Conservation (phyloP, 1,140 invertebrate species). For the Eupristina koningsbergeri region DNA sequence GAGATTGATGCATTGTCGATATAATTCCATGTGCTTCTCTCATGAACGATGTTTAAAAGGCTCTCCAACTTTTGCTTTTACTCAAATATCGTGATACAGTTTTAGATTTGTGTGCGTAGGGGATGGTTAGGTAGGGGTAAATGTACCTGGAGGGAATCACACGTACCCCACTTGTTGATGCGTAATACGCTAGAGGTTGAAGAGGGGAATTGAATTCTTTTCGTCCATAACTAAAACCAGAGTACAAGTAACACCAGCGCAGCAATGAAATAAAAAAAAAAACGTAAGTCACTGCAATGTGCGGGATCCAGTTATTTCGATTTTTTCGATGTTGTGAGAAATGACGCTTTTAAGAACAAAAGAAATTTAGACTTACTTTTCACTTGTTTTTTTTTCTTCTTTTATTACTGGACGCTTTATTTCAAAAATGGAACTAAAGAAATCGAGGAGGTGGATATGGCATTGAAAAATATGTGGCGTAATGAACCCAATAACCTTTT, state of each 20-base stretch:
- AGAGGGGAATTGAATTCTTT: conserved; percentile 9
- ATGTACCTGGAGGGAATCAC: conserved; percentile 9
- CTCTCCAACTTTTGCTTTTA: not conserved
- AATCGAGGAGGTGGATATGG: too few species aligned
- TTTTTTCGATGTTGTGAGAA: conserved; percentile 30
- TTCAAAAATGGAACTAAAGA: not conserved
- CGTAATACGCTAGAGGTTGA: not conserved
- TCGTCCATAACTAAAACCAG: not conserved
- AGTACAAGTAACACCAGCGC: not conserved
- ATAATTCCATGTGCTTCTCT: not conserved
- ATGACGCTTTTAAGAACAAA: conserved; percentile 24
- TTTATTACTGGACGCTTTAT: not conserved
- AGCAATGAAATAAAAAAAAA: not conserved
- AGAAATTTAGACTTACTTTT: not conserved
- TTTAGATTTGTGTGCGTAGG: not conserved
- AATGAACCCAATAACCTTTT: too few species aligned
- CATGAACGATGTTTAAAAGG: not conserved
- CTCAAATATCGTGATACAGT: conserved; percentile 30
- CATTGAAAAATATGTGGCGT: conserved; percentile 21
- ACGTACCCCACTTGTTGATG: conserved; percentile 48
- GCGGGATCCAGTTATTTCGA: not conserved
- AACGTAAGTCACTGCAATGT: conserved; percentile 10
- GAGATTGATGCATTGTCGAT: not conserved
- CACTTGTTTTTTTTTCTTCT: not conserved
- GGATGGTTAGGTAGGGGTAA: not conserved